These are phyloP conservation scores for Psammodynastes pulverulentus DNA, from an alignment of 2,113 vertebrate genomes.

Conservation along the genomic window DNA sequence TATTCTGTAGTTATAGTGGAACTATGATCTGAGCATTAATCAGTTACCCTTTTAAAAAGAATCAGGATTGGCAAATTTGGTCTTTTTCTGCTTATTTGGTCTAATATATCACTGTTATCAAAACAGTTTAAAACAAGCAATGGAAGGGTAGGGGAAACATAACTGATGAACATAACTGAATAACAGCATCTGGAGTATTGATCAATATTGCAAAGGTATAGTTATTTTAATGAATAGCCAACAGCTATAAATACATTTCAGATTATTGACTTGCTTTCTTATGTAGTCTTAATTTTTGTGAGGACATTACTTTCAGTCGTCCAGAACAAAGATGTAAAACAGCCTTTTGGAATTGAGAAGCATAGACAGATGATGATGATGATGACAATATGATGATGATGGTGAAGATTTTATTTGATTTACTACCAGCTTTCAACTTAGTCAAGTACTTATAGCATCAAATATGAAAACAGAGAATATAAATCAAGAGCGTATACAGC, in stretches of 20 bases:
- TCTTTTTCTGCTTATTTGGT: not conserved
- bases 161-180: not conserved
- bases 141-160: not conserved
- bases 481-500: not conserved
- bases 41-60: not conserved
- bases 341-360: not conserved
- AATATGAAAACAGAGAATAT: not conserved
- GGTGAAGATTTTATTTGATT: not conserved
- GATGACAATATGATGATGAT: not conserved
- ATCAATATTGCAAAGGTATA: not conserved
- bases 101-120: not conserved
- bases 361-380: not conserved
- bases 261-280: not conserved
- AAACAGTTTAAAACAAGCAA: not conserved
- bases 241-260: not conserved
- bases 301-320: not conserved
- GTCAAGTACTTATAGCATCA: not conserved
- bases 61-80: not conserved
- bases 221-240: conserved; percentile 1
- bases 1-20: not conserved
- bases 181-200: not conserved
- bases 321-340: not conserved
- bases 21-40: not conserved
- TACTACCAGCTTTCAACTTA: not conserved
- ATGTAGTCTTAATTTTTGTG: not conserved